phyloP scores from a whole-genome alignment of 2,113 vertebrate species.

The Donacobius atricapilla region DNA sequence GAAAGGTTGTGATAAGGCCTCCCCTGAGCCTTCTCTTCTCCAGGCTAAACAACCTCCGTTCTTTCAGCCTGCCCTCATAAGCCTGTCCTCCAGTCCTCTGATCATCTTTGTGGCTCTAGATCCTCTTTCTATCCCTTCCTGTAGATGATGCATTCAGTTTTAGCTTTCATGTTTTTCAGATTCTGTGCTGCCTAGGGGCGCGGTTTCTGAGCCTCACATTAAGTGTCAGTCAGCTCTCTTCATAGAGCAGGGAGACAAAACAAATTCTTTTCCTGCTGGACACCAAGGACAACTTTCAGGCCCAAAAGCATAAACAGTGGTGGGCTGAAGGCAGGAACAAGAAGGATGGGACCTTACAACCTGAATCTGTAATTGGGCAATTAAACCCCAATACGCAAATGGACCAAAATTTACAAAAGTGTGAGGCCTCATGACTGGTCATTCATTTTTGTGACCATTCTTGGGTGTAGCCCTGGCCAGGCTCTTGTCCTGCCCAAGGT shows the following conservation, averaged over 20 bases:
- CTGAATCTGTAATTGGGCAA: neutral
- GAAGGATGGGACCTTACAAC: neutral
- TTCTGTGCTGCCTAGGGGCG: neutral
- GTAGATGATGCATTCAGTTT: neutral
- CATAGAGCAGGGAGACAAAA: neutral
- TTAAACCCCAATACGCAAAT: neutral
- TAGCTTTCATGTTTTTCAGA: neutral
- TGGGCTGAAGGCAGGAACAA: neutral
- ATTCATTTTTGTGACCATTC: neutral
- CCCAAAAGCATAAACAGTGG: neutral
- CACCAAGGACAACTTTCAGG: neutral
- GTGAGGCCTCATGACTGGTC: accelerated
- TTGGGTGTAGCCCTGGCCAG: neutral
- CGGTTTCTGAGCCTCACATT: neutral
- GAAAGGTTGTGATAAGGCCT: neutral
- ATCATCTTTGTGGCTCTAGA: neutral
- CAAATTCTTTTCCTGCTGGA: neutral
- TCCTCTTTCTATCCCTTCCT: neutral
- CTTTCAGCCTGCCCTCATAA: neutral
- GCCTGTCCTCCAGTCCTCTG: neutral
- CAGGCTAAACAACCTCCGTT: neutral
- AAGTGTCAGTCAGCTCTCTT: neutral
- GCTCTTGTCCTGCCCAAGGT: neutral
- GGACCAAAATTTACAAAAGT: neutral
- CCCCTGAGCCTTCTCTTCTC: neutral